These are phyloP conservation scores for Pantherophis vulpinus DNA, from an alignment of 2,797 vertebrate species.

Conservation along the genomic window DNA sequence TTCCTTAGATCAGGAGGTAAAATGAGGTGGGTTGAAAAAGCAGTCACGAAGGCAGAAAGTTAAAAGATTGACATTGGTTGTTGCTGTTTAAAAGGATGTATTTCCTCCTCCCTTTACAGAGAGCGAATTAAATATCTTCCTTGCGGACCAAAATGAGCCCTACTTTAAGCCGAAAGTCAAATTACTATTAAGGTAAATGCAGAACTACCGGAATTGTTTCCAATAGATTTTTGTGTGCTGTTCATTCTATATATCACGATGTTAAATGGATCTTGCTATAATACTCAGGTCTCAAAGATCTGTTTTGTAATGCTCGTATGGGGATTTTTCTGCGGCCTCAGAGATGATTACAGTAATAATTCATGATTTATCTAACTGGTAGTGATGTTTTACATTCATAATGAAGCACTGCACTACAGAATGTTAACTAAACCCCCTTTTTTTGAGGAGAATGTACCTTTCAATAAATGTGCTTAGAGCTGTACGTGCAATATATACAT, in stretches of 20 bases:
- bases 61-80: background rate
- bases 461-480: background rate
- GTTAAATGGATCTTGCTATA: background rate
- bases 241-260: background rate
- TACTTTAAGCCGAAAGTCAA: constrained; percentile 94
- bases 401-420: background rate
- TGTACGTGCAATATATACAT: background rate
- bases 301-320: background rate
- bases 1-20: background rate
- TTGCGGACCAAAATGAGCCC: constrained; percentile 89
- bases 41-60: background rate
- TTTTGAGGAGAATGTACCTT: background rate
- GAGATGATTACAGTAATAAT: background rate
- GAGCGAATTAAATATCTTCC: constrained; percentile 85
- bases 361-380: background rate
- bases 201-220: background rate
- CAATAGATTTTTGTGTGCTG: background rate
- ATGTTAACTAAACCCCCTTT: too few relatives aligned
- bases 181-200: constrained; percentile 77
- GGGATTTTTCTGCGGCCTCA: background rate
- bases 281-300: background rate
- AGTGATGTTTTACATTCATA: background rate
- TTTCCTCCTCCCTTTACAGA: constrained; percentile 73
- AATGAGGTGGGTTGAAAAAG: background rate
- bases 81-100: constrained; percentile 20